phyloP scores from a whole-genome alignment of 2,888 invertebrate species.

The Mystacides longicornis region DNA sequence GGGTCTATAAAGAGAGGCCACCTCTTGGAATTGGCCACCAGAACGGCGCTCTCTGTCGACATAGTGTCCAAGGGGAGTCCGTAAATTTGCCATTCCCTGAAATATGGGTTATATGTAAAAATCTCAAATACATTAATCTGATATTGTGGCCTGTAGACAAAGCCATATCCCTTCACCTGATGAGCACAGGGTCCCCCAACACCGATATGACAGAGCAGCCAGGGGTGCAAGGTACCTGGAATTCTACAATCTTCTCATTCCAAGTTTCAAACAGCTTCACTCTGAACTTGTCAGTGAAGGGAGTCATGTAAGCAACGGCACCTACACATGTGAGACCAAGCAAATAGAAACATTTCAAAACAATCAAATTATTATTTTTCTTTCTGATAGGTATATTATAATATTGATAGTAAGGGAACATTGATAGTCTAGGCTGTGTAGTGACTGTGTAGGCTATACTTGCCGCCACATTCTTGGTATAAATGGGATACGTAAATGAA shows the following conservation, averaged over 20 bases:
- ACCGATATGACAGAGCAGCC: constrained; percentile 60
- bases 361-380: too few relatives aligned
- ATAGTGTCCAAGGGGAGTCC: constrained; percentile 75
- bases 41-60: constrained; percentile 79
- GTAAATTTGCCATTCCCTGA: constrained; percentile 67
- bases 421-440: too few relatives aligned
- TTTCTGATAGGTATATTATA: too few relatives aligned
- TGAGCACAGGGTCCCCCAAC: constrained; percentile 68
- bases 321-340: too few relatives aligned
- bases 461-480: too few relatives aligned
- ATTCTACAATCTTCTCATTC: constrained; percentile 44
- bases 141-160: not conserved
- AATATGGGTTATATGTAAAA: not conserved
- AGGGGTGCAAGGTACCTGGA: constrained; percentile 57
- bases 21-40: constrained; percentile 68
- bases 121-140: not conserved
- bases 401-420: too few relatives aligned
- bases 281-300: constrained; percentile 62
- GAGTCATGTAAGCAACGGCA: constrained; percentile 74
- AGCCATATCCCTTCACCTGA: constrained; percentile 42
- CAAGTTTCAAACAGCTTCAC: constrained; percentile 51
- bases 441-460: too few relatives aligned
- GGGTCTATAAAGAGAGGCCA: constrained; percentile 81
- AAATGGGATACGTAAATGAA: too few relatives aligned
- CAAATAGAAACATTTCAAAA: too few relatives aligned